A percentile compares a stretch with the other conserved stretches of the same genome.
phyloP scores from a whole-genome alignment of 2,888 invertebrate species.

The Pogonocherus hispidulus region DNA sequence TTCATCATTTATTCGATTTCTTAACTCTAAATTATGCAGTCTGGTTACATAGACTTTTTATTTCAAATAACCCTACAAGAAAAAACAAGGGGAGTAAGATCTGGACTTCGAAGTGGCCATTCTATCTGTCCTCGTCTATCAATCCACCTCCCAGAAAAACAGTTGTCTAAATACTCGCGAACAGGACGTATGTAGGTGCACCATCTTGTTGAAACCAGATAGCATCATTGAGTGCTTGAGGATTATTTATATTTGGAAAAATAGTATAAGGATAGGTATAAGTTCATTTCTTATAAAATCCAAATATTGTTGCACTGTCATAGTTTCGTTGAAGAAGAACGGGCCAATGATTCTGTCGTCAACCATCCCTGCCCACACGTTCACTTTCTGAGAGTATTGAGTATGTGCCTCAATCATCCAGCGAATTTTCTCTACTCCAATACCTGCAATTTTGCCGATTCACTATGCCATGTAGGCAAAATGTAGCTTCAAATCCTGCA shows the following conservation, averaged over 20 bases:
- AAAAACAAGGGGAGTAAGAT: neutral
- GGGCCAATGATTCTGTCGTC: neutral
- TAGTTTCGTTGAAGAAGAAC: neutral
- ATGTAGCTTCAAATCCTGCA: too few species aligned
- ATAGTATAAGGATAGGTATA: too few species aligned
- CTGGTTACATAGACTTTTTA: neutral
- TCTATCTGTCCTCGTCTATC: too few species aligned
- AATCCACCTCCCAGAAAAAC: too few species aligned
- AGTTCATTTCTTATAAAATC: too few species aligned
- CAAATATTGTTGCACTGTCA: neutral
- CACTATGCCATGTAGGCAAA: too few species aligned
- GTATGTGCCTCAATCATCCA: too few species aligned
- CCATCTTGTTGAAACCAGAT: slow-evolving; percentile 24
- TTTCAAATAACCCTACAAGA: slow-evolving; percentile 13
- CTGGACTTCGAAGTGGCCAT: neutral
- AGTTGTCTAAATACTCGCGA: too few species aligned
- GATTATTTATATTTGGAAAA: slow-evolving; percentile 4
- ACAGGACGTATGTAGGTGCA: neutral
- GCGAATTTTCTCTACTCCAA: too few species aligned
- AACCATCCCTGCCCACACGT: neutral
- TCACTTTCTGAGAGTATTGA: too few species aligned
- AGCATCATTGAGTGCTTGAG: neutral
- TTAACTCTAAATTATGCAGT: slow-evolving; percentile 14
- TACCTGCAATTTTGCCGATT: too few species aligned
- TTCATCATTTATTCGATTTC: slow-evolving; percentile 19